These are phyloP conservation scores for Eutrigla gurnardus DNA, from an alignment of 2,797 vertebrate species.

Conservation along the genomic window DNA sequence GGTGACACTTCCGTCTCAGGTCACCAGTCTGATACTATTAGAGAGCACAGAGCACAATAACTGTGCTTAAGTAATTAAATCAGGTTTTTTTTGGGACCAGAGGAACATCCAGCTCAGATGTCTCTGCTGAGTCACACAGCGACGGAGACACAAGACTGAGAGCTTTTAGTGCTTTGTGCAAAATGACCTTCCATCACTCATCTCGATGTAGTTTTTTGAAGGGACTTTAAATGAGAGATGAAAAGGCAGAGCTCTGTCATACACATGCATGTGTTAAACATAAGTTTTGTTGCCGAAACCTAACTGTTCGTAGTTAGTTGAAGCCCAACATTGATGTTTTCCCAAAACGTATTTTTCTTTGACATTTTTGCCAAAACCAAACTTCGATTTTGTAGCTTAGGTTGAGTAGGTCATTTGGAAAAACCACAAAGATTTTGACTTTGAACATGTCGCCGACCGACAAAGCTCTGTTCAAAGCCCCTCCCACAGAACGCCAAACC, in stretches of 20 bases:
- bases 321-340: too few relatives aligned
- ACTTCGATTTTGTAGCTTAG: too few relatives aligned
- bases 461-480: too few relatives aligned
- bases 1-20: conserved; percentile 6
- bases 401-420: too few relatives aligned
- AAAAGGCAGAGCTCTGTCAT: background rate
- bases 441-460: too few relatives aligned
- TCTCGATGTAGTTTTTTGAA: background rate
- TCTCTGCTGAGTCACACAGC: background rate
- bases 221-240: background rate
- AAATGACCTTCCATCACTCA: conserved; percentile 4
- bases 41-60: background rate
- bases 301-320: too few relatives aligned
- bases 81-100: background rate
- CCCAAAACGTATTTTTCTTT: too few relatives aligned
- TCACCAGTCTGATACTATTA: conserved; percentile 17
- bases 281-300: too few relatives aligned
- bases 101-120: background rate
- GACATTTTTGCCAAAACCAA: too few relatives aligned
- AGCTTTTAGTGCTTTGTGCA: background rate
- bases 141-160: background rate
- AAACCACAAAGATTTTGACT: too few relatives aligned
- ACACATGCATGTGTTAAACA: too few relatives aligned
- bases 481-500: too few relatives aligned
- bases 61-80: conserved; percentile 14